Evolutionary conservation across 2,113 vertebrate genomes (phyloP), one percentile per base, ranked within the genome.

Genomic region (Orcinus orca): DNA sequence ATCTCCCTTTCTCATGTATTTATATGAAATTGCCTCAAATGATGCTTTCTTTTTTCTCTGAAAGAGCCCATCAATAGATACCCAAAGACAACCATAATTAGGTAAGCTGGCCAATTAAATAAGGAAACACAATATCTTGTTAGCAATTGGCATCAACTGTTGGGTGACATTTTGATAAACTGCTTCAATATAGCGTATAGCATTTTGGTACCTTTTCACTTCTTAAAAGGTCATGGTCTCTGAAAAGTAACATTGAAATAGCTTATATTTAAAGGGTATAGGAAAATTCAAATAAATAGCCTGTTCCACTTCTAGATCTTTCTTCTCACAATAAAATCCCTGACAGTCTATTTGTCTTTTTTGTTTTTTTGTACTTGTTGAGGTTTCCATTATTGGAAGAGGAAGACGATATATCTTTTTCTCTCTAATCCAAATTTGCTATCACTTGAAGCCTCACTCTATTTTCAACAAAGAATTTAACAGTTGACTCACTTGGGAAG

Each of bases 31-130:
- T 26, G 90, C 93, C 71, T 88, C 77, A 98, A 97, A 97, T 97
- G 94, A 90, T 97, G 87, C 53, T 97, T 98, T 97, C 79, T 87
- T 14, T 97, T 98, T 97, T 96, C 92, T 97, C 97, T 97, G 62
- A 97, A 97, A 85, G 82, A 97, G 95, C 74, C 97, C 97, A 91
- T 98, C 97, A 98, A 97, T 96, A 97, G 79, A 73, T 96, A 97
- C 81, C 88, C 91, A 97, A 96, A 98, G 96, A 98, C 97, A 98
- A 97, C 90, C 96, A 95, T 98, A 98, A 99, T 98, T 98, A 98
- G 95, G 97, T 96, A 97, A 93, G 95, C 97, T 93, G 90, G 88
- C 96, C 98, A 98, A 98, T 99, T 98, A 98, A 96, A 97, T 97
- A 98, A 97, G 84, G 98, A 97, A 98, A 84, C 96, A 98, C 98